phyloP scores from a whole-genome alignment of 2,797 vertebrate genomes.

The Rhincodon typus region DNA sequence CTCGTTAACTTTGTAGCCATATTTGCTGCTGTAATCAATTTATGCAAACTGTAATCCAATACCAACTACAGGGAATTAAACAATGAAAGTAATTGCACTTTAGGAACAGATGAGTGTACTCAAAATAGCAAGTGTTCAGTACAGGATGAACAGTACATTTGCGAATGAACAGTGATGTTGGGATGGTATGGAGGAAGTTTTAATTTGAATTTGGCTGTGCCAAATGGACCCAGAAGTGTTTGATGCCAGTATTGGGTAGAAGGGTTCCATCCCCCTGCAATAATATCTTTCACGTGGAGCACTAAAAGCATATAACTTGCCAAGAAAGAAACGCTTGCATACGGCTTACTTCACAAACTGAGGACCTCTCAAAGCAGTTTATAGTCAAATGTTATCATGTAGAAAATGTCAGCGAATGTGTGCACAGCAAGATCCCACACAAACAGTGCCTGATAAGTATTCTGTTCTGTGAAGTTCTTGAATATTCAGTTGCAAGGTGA shows the following conservation, averaged over 20 bases:
- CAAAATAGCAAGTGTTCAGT: neutral
- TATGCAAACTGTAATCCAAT: neutral
- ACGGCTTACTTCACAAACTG: neutral
- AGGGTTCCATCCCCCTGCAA: no score
- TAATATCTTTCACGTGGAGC: neutral
- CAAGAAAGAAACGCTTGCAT: neutral
- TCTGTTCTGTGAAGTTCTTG: neutral
- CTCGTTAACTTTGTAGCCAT: neutral
- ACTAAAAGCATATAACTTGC: neutral
- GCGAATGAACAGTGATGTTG: neutral
- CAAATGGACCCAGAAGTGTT: neutral
- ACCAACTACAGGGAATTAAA: neutral
- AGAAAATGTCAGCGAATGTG: neutral
- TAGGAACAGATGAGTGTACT: neutral
- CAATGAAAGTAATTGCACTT: neutral
- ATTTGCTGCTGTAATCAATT: neutral
- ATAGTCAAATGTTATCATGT: neutral
- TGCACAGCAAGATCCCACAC: neutral
- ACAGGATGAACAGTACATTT: neutral
- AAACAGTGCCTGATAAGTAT: neutral
- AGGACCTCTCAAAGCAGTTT: neutral
- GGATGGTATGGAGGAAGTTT: neutral
- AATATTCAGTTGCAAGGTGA: neutral
- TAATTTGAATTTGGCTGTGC: neutral
- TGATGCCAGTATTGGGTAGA: neutral